phyloP scores from a whole-genome alignment of 1,140 invertebrate species.

The Steinernema feltiae region DNA sequence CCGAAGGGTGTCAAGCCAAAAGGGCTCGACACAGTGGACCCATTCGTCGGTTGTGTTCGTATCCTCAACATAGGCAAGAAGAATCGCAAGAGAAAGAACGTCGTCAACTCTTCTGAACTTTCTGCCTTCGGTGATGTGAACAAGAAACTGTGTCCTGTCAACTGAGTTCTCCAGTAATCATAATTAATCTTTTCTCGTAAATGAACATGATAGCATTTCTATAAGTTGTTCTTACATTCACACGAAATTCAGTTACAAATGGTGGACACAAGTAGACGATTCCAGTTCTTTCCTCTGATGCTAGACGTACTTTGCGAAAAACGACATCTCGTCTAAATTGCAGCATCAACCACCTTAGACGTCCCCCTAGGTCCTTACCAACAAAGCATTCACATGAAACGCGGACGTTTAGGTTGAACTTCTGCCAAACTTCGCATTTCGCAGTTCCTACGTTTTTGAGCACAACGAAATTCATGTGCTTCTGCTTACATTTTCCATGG shows the following conservation, averaged over 20 bases:
- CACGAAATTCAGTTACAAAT: too few relatives aligned
- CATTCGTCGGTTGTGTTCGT: conserved; percentile 31
- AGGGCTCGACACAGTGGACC: conserved; percentile 34
- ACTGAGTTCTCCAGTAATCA: conserved; percentile 21
- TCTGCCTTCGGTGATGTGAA: conserved; percentile 31
- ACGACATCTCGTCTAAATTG: conserved; percentile 56
- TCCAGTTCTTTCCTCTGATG: neutral
- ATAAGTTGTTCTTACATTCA: neutral
- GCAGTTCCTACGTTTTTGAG: conserved; percentile 53
- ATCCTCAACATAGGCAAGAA: conserved; percentile 36
- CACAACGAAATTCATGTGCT: conserved; percentile 58
- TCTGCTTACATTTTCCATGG: conserved; percentile 57
- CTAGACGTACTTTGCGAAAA: conserved; percentile 57
- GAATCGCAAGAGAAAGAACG: conserved; percentile 25
- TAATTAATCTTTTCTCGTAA: too few relatives aligned
- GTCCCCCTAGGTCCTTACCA: too few relatives aligned
- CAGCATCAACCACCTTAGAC: conserved; percentile 17
- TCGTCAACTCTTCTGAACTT: conserved; percentile 21
- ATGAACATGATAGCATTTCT: too few relatives aligned
- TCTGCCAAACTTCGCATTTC: conserved; percentile 56
- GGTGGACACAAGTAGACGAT: too few relatives aligned
- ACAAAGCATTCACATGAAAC: conserved; percentile 58
- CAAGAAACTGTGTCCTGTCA: conserved; percentile 24
- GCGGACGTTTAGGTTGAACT: conserved; percentile 57
- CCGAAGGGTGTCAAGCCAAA: conserved; percentile 59